These are phyloP conservation scores for Phalacrocorax carbo DNA, from an alignment of 2,113 vertebrate species.

Conservation along the genomic window DNA sequence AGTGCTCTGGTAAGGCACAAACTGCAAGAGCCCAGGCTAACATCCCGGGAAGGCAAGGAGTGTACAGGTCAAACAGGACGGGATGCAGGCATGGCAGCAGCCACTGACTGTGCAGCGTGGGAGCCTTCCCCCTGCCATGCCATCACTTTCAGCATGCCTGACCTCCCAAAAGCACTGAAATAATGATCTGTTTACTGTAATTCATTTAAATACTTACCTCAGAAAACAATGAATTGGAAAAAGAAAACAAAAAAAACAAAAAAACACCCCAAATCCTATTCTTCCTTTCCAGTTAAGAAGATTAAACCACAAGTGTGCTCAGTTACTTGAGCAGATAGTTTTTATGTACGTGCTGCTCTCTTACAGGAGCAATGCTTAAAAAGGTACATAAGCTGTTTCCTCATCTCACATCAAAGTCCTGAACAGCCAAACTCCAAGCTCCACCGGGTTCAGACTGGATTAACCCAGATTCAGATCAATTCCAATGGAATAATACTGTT, in stretches of 20 bases:
- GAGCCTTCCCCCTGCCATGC: background rate
- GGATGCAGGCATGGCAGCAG: background rate
- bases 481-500: background rate
- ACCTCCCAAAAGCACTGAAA: background rate
- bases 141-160: background rate
- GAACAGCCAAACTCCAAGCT: background rate
- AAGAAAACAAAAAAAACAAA: background rate
- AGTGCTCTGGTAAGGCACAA: background rate
- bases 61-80: rapidly evolving
- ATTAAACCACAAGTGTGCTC: background rate
- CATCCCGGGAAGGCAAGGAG: rapidly evolving
- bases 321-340: background rate
- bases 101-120: rapidly evolving
- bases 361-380: background rate
- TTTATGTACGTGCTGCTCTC: background rate
- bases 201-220: background rate
- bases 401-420: background rate
- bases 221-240: background rate
- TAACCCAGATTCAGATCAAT: background rate
- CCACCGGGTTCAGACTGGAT: background rate
- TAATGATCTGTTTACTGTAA: background rate
- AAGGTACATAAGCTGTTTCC: background rate
- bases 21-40: background rate
- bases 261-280: background rate
- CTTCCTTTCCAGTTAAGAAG: background rate